phyloP scores from a whole-genome alignment of 2,113 vertebrate genomes.

The Podarcis muralis region DNA sequence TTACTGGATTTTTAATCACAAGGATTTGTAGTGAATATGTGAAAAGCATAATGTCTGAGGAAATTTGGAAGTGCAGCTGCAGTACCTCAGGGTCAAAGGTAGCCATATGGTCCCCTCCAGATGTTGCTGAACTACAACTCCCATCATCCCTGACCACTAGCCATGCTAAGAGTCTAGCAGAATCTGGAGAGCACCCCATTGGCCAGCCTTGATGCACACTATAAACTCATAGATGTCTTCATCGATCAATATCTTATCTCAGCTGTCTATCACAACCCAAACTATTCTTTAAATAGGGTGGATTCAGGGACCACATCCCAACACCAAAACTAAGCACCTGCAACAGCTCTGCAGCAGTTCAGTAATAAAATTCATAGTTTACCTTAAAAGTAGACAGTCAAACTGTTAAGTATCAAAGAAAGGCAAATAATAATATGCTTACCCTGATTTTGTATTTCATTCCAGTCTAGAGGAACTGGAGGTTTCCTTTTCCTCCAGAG shows the following conservation, averaged over 20 bases:
- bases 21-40: not conserved
- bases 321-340: not conserved
- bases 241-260: not conserved
- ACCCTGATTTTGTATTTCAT: conserved; percentile 87
- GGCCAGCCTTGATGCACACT: not conserved
- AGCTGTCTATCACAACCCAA: not conserved
- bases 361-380: not conserved
- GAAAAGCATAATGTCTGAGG: not conserved
- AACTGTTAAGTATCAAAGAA: not conserved
- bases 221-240: not conserved
- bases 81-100: too few relatives aligned
- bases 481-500: conserved; percentile 98
- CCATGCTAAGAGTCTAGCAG: too few relatives aligned
- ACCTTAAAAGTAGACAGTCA: not conserved
- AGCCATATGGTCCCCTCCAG: too few relatives aligned
- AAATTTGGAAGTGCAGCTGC: not conserved
- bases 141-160: too few relatives aligned
- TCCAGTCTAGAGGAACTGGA: conserved; percentile 92
- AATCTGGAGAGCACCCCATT: too few relatives aligned
- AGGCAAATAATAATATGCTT: conserved; percentile 23
- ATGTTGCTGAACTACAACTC: too few relatives aligned
- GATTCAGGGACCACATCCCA: too few relatives aligned
- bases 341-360: not conserved
- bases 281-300: too few relatives aligned
- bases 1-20: not conserved